These are phyloP conservation scores for Rhinoderma darwinii DNA, from an alignment of 2,113 vertebrate genomes.

Conservation along the genomic window DNA sequence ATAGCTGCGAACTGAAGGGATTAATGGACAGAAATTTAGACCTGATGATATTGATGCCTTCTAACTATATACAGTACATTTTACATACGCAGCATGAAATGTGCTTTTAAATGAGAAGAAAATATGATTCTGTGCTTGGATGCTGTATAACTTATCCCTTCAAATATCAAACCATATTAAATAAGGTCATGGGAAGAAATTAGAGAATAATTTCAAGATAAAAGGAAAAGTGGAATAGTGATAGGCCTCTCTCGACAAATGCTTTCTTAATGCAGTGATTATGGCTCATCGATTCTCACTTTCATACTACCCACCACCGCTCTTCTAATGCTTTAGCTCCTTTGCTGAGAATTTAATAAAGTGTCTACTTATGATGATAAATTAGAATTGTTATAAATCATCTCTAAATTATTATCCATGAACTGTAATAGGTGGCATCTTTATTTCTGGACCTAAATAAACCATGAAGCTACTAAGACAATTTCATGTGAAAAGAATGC, in stretches of 20 bases:
- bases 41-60: not conserved
- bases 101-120: not conserved
- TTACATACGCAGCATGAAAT: not conserved
- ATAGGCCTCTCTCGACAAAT: constrained; percentile 5
- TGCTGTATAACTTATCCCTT: constrained; percentile 15
- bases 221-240: constrained; percentile 6
- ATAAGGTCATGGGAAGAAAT: constrained; percentile 43
- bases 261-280: constrained; percentile 32
- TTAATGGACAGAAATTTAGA: not conserved
- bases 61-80: not conserved
- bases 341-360: not conserved
- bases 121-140: constrained; percentile 8
- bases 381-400: not conserved
- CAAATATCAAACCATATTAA: constrained; percentile 34
- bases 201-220: constrained; percentile 25
- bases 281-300: constrained; percentile 36
- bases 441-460: not conserved
- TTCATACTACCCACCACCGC: not conserved
- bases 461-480: not conserved
- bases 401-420: not conserved
- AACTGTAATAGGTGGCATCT: not conserved
- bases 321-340: constrained; percentile 2
- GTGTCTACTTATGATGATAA: constrained; percentile 12
- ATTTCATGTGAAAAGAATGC: not conserved
- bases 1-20: too few relatives aligned